Evolutionary conservation across 2,888 invertebrate species (phyloP), one percentile per base, ranked within the genome.

Genomic region (Melolontha melolontha): DNA sequence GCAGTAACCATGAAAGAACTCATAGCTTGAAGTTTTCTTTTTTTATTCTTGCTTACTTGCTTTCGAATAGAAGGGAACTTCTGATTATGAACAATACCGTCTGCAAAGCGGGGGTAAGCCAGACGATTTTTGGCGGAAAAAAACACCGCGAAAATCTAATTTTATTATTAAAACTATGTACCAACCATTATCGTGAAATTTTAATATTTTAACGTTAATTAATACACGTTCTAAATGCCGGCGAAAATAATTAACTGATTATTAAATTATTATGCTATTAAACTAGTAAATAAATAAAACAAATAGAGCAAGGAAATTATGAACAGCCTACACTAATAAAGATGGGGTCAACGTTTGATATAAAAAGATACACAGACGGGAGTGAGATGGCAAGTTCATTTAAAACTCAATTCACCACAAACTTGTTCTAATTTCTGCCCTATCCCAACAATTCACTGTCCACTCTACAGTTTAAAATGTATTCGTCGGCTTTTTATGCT

Each of bases 81-180:
- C 57, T 69, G 68, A 64, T 69, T 68, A 65, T 67, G 72, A 75
- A 79, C 78, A 79, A 79, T 80, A 79, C 77, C 73, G 80, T 80
- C 79, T 79, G 79, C 78, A 75, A 76, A 76, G 75, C 73, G 59
- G 49, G 59, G 59, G 42, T 62, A 47, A 42, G 27, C 34, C 34
- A 34, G 59, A 29, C 34, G 27, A 39, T 47, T 62, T 57, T 62
- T 62, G 59, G 59, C 59, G 59, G 59, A 62, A 62, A 59, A 62
- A 47, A 11, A n/a, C 5, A 10, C 17, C 29, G 17, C 22, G 22
- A 22, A 22, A 22, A 22, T 22, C 4, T 22, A 2, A 22, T 22
- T 22, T 22, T 22, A 4, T 22, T 22, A 22, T 22, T 22, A 22
- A n/a, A 22, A 2, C 22, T 4, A 4, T 22, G n/a, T n/a, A n/a